Conservation (phyloP, 2,113 vertebrate genomes). For the Tylochromis polylepis region DNA sequence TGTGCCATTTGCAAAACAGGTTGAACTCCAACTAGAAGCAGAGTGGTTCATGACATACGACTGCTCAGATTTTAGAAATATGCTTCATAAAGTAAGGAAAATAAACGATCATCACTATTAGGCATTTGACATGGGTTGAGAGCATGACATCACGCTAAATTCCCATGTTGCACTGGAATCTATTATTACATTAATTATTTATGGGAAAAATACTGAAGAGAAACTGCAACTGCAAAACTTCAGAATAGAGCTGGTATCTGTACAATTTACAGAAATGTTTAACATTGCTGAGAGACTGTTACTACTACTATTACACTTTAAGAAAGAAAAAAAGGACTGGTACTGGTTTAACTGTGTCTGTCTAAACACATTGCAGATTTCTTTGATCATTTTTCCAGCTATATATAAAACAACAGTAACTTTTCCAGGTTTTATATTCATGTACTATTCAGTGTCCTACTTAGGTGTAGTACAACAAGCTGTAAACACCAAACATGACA, state of each 20-base stretch:
- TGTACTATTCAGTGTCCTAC: background rate
- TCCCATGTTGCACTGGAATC: background rate
- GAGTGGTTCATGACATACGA: background rate
- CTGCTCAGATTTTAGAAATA: background rate
- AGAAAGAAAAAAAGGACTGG: too few species aligned
- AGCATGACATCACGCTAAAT: background rate
- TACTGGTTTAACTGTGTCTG: background rate
- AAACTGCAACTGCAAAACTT: background rate
- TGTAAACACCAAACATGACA: background rate
- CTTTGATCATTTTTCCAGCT: background rate
- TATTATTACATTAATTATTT: background rate
- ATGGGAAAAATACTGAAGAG: background rate
- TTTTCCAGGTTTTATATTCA: background rate
- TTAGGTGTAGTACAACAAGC: background rate
- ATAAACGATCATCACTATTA: background rate
- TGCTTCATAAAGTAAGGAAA: background rate
- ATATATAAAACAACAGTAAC: background rate
- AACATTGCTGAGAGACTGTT: background rate
- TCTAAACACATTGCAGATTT: background rate
- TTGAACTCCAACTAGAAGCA: background rate
- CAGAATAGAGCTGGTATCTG: background rate
- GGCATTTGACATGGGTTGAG: background rate
- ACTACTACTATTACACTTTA: background rate
- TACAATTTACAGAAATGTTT: background rate
- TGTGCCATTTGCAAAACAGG: background rate